These are phyloP conservation scores for Helicoverpa armigera DNA, from an alignment of 1,140 invertebrate genomes.

Conservation along the genomic window DNA sequence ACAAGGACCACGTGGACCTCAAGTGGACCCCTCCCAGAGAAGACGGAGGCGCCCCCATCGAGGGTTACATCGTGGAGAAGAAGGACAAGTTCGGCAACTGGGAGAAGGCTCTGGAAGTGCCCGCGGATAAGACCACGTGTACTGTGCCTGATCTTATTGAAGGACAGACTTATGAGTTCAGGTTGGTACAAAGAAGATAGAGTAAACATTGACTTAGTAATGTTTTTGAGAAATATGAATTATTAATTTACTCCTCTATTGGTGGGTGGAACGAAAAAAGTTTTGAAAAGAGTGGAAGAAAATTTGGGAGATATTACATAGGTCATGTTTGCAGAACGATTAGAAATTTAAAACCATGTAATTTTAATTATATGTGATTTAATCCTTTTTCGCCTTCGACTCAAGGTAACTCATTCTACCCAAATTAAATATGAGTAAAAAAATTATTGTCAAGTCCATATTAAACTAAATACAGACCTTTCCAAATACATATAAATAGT, in stretches of 20 bases:
- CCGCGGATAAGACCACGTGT: constrained; percentile 92
- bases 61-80: constrained; percentile 96
- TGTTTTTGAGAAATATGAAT: too few species aligned
- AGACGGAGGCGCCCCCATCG: constrained; percentile 95
- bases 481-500: not conserved
- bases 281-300: too few species aligned
- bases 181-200: constrained; percentile 56
- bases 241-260: too few species aligned
- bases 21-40: constrained; percentile 93
- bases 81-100: constrained; percentile 98
- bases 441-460: not conserved
- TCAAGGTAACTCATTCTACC: too few species aligned
- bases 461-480: not conserved
- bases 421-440: too few species aligned
- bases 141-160: constrained; percentile 96
- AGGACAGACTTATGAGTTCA: constrained; percentile 90
- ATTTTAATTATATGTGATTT: too few species aligned
- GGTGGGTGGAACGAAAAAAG: too few species aligned
- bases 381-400: too few species aligned
- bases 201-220: too few species aligned
- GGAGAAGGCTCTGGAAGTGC: constrained; percentile 95
- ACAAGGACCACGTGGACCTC: constrained; percentile 97
- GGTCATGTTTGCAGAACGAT: too few species aligned
- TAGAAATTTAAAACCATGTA: too few species aligned
- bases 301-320: too few species aligned